Percentiles rank a stretch among this genome's conserved stretches.
Evolutionary conservation across 2,888 invertebrate genomes (phyloP).

Genomic region (Sesia apiformis): DNA sequence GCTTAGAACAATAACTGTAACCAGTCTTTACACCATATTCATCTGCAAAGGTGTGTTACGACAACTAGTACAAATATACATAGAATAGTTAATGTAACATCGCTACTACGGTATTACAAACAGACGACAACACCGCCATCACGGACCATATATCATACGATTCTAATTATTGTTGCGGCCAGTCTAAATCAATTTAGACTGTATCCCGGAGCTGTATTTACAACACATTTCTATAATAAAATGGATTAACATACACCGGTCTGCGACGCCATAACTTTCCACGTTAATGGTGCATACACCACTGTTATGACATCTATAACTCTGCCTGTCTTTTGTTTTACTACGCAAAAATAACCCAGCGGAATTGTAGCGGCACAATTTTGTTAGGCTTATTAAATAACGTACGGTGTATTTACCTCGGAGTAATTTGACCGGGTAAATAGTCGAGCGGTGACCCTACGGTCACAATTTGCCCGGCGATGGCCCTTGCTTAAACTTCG

Average conservation of each 20-base stretch:
- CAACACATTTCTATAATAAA: slow-evolving; percentile 47
- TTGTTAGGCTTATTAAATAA: slow-evolving; percentile 45
- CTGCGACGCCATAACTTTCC: slow-evolving; percentile 45
- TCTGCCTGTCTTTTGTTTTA: slow-evolving; percentile 28
- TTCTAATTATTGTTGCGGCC: slow-evolving; percentile 54
- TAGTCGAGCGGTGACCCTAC: slow-evolving; percentile 54
- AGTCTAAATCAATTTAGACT: slow-evolving; percentile 54
- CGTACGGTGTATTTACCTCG: slow-evolving; percentile 44
- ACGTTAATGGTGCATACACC: slow-evolving; percentile 47
- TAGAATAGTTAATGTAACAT: background rate
- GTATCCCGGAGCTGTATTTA: slow-evolving; percentile 33
- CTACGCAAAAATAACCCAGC: slow-evolving; percentile 22
- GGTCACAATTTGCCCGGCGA: slow-evolving; percentile 56
- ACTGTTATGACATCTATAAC: slow-evolving; percentile 43
- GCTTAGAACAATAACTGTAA: too few relatives aligned
- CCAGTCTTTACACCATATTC: too few relatives aligned
- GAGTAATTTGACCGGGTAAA: slow-evolving; percentile 54
- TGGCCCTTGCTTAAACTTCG: slow-evolving; percentile 60
- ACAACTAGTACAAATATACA: too few relatives aligned
- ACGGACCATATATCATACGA: slow-evolving; percentile 32
- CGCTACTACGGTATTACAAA: slow-evolving; percentile 5
- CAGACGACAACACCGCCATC: slow-evolving; percentile 10
- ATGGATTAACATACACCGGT: slow-evolving; percentile 35
- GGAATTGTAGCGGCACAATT: slow-evolving; percentile 16
- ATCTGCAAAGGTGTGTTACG: too few relatives aligned